These are phyloP conservation scores for Bufotes viridis DNA, from an alignment of 2,797 vertebrate genomes.

Conservation along the genomic window DNA sequence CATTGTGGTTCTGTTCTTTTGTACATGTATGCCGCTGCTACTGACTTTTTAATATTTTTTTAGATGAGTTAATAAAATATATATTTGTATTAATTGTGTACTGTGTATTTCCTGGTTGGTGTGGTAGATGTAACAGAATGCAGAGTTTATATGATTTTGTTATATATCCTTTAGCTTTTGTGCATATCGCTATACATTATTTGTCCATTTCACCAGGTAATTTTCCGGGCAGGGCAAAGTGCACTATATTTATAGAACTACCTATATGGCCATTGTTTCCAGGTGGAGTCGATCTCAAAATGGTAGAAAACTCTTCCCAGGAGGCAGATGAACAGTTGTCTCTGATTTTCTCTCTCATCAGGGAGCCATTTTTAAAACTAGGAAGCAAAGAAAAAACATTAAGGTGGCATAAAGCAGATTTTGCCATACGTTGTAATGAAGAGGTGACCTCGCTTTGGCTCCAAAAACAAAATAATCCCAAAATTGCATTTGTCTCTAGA, in stretches of 20 bases:
- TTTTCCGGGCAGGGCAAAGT: not conserved
- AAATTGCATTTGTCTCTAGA: constrained; percentile 46
- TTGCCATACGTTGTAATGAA: constrained; percentile 20
- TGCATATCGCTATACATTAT: not conserved
- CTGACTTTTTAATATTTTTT: too few species aligned
- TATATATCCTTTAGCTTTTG: not conserved
- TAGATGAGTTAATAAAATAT: too few species aligned
- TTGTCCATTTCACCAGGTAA: not conserved
- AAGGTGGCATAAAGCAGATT: not conserved
- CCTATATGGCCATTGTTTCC: constrained; percentile 90
- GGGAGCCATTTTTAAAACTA: constrained; percentile 96
- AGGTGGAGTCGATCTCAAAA: constrained; percentile 77
- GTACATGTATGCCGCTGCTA: too few species aligned
- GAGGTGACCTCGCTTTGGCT: constrained; percentile 46
- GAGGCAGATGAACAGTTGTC: constrained; percentile 81
- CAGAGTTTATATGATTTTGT: not conserved
- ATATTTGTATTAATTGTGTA: too few species aligned
- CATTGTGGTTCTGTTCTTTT: too few species aligned
- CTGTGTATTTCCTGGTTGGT: too few species aligned
- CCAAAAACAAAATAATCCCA: constrained; percentile 24
- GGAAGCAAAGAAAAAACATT: constrained; percentile 35
- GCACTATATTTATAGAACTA: constrained; percentile 65
- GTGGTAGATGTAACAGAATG: too few species aligned
- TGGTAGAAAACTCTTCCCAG: constrained; percentile 87
- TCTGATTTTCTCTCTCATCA: constrained; percentile 89